Conservation (phyloP, 2,797 vertebrate species). For the Malurus leucopterus region DNA sequence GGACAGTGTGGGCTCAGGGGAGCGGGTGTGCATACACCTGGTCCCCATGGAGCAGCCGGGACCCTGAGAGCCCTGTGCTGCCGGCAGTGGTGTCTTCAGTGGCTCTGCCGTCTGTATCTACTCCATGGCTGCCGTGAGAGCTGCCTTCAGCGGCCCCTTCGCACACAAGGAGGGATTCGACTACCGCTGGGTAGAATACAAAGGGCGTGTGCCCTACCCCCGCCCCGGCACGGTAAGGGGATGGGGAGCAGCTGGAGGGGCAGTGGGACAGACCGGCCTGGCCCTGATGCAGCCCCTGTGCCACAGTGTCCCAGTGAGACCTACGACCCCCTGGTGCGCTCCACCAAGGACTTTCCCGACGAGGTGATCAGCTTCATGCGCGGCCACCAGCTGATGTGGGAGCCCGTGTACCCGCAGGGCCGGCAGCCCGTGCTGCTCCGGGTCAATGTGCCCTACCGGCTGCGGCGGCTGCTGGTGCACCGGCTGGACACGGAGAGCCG, state of each 20-base stretch:
- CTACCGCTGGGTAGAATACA: constrained; percentile 85
- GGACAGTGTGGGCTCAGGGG: background rate
- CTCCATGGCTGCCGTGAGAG: constrained; percentile 81
- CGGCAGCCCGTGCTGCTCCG: constrained; percentile 71
- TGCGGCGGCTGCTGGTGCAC: constrained; percentile 81
- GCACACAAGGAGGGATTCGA: constrained; percentile 84
- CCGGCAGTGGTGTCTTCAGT: constrained; percentile 70
- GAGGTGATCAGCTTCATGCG: constrained; percentile 87
- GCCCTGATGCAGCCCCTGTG: background rate
- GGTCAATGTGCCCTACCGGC: constrained; percentile 65
- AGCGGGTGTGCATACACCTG: fast-evolving
- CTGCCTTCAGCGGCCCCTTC: constrained; percentile 85
- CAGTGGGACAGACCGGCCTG: fast-evolving
- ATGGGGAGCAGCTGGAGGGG: fast-evolving
- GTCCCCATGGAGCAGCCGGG: fast-evolving
- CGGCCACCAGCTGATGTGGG: constrained; percentile 88
- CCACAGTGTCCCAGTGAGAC: constrained; percentile 86
- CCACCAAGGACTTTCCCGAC: constrained; percentile 84
- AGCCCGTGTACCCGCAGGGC: constrained; percentile 76
- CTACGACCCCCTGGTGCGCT: constrained; percentile 79
- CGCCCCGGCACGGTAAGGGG: constrained; percentile 83
- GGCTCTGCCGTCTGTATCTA: constrained; percentile 84
- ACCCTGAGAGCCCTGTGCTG: background rate
- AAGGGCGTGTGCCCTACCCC: constrained; percentile 83
- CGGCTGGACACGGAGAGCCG: constrained; percentile 77